Evolutionary conservation across 2,888 invertebrate species (phyloP).

Genomic region (Brachyptera putata): DNA sequence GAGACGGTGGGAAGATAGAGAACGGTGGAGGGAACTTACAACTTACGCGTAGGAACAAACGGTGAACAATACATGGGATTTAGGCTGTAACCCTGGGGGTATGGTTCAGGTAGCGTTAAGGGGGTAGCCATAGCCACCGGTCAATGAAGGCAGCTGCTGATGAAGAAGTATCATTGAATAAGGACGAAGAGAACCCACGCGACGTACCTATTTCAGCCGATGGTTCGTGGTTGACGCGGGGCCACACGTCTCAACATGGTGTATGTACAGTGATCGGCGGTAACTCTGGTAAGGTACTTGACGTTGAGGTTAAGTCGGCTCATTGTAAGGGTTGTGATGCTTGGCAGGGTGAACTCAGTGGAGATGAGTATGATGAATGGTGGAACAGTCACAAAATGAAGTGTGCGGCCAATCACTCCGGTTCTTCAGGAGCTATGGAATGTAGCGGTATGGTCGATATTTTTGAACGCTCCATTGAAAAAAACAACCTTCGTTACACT

Average conservation of each 20-base stretch:
- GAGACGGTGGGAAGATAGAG: too few species aligned
- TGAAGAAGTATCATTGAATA: too few species aligned
- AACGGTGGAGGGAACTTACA: too few species aligned
- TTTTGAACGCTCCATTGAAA: conserved; percentile 27
- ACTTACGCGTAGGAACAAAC: too few species aligned
- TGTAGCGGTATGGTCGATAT: conserved; percentile 30
- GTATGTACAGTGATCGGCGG: conserved; percentile 11
- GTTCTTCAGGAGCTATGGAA: conserved; percentile 33
- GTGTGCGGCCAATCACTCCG: conserved; percentile 31
- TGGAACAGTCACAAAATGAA: conserved; percentile 20
- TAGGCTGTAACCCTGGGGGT: too few species aligned
- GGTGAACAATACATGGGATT: too few species aligned
- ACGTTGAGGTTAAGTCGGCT: conserved; percentile 10
- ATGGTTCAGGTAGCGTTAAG: too few species aligned
- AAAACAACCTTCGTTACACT: conserved; percentile 25
- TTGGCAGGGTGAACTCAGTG: not conserved
- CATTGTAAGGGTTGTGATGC: conserved; percentile 1
- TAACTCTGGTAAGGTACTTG: conserved; percentile 16
- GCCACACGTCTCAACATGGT: conserved; percentile 7
- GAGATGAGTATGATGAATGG: not conserved
- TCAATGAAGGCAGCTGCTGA: too few species aligned
- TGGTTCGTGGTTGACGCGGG: conserved; percentile 14
- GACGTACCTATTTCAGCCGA: conserved; percentile 13
- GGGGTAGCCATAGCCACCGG: too few species aligned
- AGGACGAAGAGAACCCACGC: too few species aligned